Conservation (phyloP, 1,140 invertebrate genomes). For the Drosophila lini region DNA sequence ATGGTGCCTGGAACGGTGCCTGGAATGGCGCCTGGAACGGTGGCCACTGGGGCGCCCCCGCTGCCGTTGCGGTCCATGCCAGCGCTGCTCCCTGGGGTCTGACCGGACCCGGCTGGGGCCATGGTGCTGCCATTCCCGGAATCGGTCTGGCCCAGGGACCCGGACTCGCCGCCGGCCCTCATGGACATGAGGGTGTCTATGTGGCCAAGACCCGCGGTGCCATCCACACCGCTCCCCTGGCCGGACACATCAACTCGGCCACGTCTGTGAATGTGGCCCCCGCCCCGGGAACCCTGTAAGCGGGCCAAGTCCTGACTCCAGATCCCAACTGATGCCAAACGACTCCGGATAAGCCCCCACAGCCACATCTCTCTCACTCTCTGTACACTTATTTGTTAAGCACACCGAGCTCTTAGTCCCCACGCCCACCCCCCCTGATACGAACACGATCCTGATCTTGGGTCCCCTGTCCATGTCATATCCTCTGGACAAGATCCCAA, state of each 20-base stretch:
- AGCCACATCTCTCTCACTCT: slow-evolving; percentile 32
- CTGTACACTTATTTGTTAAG: slow-evolving; percentile 68
- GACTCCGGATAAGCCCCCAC: slow-evolving; percentile 62
- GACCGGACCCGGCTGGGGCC: slow-evolving; percentile 59
- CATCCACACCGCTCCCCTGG: slow-evolving; percentile 85
- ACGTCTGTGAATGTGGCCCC: slow-evolving; percentile 85
- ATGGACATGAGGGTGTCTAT: slow-evolving; percentile 83
- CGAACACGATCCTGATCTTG: slow-evolving; percentile 59
- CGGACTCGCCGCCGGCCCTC: slow-evolving; percentile 42
- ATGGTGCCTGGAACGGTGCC: slow-evolving; percentile 59
- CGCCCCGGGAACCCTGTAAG: slow-evolving; percentile 85
- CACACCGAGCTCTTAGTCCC: slow-evolving; percentile 76
- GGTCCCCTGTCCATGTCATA: slow-evolving; percentile 36
- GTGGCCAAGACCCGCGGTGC: slow-evolving; percentile 86
- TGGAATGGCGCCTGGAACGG: slow-evolving; percentile 69
- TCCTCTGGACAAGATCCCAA: slow-evolving; percentile 38
- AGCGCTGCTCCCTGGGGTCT: slow-evolving; percentile 66
- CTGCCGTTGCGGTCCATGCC: slow-evolving; percentile 69
- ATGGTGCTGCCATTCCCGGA: slow-evolving; percentile 70
- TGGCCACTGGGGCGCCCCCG: slow-evolving; percentile 59
- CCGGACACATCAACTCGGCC: slow-evolving; percentile 84
- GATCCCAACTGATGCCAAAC: slow-evolving; percentile 58
- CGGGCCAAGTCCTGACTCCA: not conserved
- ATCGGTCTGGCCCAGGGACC: slow-evolving; percentile 80
- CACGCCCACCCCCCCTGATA: slow-evolving; percentile 39